Conservation (phyloP, 2,888 invertebrate genomes). For the Melanchra persicariae region DNA sequence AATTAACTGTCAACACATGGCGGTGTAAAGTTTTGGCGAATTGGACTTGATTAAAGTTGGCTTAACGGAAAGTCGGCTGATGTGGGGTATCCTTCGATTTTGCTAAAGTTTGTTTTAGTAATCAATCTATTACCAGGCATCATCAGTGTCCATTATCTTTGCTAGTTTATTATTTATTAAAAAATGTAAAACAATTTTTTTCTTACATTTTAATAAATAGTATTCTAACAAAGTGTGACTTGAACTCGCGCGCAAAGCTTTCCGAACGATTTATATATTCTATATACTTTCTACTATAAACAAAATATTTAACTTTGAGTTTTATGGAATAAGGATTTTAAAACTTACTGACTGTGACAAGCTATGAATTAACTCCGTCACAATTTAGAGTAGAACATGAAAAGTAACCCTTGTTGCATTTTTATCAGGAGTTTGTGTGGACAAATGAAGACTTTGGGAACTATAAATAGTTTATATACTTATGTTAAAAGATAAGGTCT, state of each 20-base stretch:
- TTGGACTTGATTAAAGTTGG: slow-evolving; percentile 35
- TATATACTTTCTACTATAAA: too few relatives aligned
- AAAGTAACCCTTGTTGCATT: slow-evolving; percentile 90
- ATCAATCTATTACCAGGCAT: not conserved
- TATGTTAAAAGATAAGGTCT: slow-evolving; percentile 90
- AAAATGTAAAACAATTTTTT: too few relatives aligned
- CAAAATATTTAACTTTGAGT: slow-evolving; percentile 86
- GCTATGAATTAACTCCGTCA: slow-evolving; percentile 89
- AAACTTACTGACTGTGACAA: slow-evolving; percentile 86
- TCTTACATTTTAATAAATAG: too few relatives aligned
- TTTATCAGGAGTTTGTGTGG: slow-evolving; percentile 89
- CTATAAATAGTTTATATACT: slow-evolving; percentile 90
- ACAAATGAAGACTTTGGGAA: slow-evolving; percentile 88
- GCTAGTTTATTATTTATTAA: too few relatives aligned
- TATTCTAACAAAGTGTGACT: too few relatives aligned
- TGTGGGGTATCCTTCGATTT: slow-evolving; percentile 12
- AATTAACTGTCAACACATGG: slow-evolving; percentile 32
- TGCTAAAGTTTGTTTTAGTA: slow-evolving; percentile 5
- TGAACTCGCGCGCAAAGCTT: too few relatives aligned
- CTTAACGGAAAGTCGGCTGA: not conserved
- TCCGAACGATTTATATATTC: too few relatives aligned
- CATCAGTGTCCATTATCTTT: too few relatives aligned
- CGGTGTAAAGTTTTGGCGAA: slow-evolving; percentile 31
- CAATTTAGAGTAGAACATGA: slow-evolving; percentile 89
- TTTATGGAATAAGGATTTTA: slow-evolving; percentile 83